A percentile compares a stretch with the other conserved stretches of the same genome.
phyloP scores from a whole-genome alignment of 2,888 invertebrate genomes.

The Drosophila tripunctata region DNA sequence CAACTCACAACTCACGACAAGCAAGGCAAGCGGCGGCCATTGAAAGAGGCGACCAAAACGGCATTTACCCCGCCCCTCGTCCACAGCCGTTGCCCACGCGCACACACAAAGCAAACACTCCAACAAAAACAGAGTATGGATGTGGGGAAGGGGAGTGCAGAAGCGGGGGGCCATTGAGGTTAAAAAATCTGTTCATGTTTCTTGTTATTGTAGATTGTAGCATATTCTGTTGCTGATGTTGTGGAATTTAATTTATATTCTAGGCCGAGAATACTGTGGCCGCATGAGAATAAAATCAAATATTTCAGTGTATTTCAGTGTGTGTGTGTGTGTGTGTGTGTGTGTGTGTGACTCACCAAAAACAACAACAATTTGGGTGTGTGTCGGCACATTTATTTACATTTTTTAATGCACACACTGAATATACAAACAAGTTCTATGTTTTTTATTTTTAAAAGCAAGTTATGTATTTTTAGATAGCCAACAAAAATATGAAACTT shows the following conservation, averaged over 20 bases:
- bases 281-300: conserved; percentile 45
- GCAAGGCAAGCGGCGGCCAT: conserved; percentile 59
- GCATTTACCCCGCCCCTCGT: conserved; percentile 24
- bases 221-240: conserved; percentile 53
- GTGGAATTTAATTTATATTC: conserved; percentile 77
- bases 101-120: conserved; percentile 1
- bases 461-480: conserved; percentile 52
- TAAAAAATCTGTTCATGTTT: conserved; percentile 60
- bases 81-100: conserved; percentile 3
- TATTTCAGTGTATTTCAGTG: conserved; percentile 30
- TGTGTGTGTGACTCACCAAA: conserved; percentile 19
- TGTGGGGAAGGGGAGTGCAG: neutral
- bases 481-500: conserved; percentile 36
- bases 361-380: conserved; percentile 27
- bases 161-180: conserved; percentile 24
- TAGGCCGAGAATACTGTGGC: conserved; percentile 49
- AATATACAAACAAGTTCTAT: conserved; percentile 40
- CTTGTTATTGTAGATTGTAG: conserved; percentile 50
- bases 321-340: neutral
- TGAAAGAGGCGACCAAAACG: conserved; percentile 59
- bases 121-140: neutral
- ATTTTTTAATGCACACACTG: conserved; percentile 61
- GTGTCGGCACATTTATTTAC: conserved; percentile 62
- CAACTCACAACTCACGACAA: no score
- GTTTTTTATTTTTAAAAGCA: conserved; percentile 47